A percentile compares a stretch with the other conserved stretches of the same genome.
These are phyloP conservation scores for Drosophila tropicalis DNA, from an alignment of 1,140 invertebrate species.

Conservation along the genomic window DNA sequence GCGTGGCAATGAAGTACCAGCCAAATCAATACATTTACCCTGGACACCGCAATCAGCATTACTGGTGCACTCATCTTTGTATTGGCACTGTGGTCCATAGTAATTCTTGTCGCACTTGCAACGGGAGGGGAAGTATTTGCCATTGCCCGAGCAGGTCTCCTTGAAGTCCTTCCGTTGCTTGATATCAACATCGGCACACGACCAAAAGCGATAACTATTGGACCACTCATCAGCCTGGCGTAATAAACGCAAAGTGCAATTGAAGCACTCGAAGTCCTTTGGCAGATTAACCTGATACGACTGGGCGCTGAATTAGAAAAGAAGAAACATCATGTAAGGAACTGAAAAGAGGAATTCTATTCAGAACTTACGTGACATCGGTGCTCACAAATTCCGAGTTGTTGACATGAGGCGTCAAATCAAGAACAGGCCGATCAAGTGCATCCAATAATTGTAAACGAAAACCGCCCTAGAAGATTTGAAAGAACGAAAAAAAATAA, in stretches of 20 bases:
- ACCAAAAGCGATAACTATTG: slow-evolving; percentile 94
- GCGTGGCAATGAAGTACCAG: slow-evolving; percentile 90
- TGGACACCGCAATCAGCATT: slow-evolving; percentile 93
- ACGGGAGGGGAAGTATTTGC: slow-evolving; percentile 89
- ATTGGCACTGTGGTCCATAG: slow-evolving; percentile 92
- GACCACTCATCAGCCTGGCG: slow-evolving; percentile 96
- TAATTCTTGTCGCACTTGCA: slow-evolving; percentile 93
- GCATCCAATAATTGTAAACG: slow-evolving; percentile 92
- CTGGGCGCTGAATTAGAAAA: slow-evolving; percentile 88
- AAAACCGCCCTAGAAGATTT: slow-evolving; percentile 90
- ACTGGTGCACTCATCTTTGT: slow-evolving; percentile 91
- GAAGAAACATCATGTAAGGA: too few species aligned
- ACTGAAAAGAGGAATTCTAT: background rate
- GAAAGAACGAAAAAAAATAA: background rate
- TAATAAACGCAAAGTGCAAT: slow-evolving; percentile 94
- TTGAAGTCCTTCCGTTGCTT: slow-evolving; percentile 88
- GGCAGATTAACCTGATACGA: slow-evolving; percentile 91
- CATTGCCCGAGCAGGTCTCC: slow-evolving; percentile 92
- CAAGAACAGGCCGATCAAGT: slow-evolving; percentile 91
- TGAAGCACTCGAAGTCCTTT: slow-evolving; percentile 91
- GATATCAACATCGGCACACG: slow-evolving; percentile 97
- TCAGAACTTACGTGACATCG: slow-evolving; percentile 87
- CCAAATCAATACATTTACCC: slow-evolving; percentile 92
- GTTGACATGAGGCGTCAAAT: slow-evolving; percentile 91
- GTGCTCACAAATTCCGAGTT: slow-evolving; percentile 91